Conservation (phyloP, 2,888 invertebrate genomes). For the Dynastes tityus region DNA sequence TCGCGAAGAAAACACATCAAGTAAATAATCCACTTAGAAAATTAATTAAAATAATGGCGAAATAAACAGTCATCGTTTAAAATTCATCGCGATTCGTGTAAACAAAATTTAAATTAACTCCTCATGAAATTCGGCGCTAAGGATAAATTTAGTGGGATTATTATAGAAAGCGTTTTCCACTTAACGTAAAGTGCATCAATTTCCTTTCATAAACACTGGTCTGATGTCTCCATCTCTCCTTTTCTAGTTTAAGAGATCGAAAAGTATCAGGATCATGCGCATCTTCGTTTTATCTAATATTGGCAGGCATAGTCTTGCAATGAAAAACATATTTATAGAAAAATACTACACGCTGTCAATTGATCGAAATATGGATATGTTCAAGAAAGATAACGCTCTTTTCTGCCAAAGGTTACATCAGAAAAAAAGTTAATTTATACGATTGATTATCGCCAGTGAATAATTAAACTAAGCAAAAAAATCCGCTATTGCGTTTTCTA, state of each 20-base stretch:
- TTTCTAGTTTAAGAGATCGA: slow-evolving; percentile 40
- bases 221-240: slow-evolving; percentile 55
- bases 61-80: slow-evolving; percentile 65
- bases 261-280: slow-evolving; percentile 1
- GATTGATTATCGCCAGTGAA: too few species aligned
- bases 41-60: slow-evolving; percentile 62
- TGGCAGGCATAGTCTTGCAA: not conserved
- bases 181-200: slow-evolving; percentile 68
- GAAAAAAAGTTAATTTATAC: too few species aligned
- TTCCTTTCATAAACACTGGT: slow-evolving; percentile 66
- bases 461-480: too few species aligned
- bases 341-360: too few species aligned
- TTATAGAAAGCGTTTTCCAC: slow-evolving; percentile 68
- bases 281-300: slow-evolving; percentile 1
- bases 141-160: slow-evolving; percentile 69
- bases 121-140: slow-evolving; percentile 59
- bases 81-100: slow-evolving; percentile 64
- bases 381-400: too few species aligned
- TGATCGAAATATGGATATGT: too few species aligned
- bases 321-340: too few species aligned
- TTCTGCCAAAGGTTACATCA: too few species aligned
- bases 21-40: slow-evolving; percentile 52
- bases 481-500: too few species aligned
- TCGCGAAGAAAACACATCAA: slow-evolving; percentile 36
- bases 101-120: slow-evolving; percentile 66